Percentiles rank a stretch among this genome's conserved stretches.
phyloP scores from a whole-genome alignment of 1,140 invertebrate genomes.

The Prorops nasuta region DNA sequence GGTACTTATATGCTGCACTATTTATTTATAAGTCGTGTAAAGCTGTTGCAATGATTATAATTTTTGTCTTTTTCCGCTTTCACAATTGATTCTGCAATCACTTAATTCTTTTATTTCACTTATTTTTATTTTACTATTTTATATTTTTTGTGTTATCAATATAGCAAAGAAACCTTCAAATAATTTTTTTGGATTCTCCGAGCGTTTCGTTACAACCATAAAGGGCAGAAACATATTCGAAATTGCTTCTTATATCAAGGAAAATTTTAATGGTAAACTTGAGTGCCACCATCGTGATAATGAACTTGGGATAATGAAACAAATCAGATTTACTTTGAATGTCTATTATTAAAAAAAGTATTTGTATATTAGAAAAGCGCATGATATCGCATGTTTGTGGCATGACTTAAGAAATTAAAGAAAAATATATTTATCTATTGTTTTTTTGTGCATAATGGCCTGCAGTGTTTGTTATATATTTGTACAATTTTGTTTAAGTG shows the following conservation, averaged over 20 bases:
- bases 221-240: conserved; percentile 57
- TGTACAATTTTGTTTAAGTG: background rate
- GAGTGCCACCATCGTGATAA: background rate
- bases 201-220: conserved; percentile 54
- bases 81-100: conserved; percentile 5
- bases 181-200: conserved; percentile 53
- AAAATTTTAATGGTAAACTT: conserved; percentile 57
- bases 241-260: conserved; percentile 58
- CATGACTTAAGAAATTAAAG: background rate
- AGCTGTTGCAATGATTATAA: background rate
- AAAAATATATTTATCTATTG: background rate
- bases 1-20: conserved; percentile 29
- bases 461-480: background rate
- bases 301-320: background rate
- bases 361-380: background rate
- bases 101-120: background rate
- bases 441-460: background rate
- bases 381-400: too few relatives aligned
- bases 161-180: conserved; percentile 48
- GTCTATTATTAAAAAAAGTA: background rate
- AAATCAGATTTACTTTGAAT: background rate
- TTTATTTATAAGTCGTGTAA: conserved; percentile 28
- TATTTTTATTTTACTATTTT: conserved; percentile 12
- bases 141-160: conserved; percentile 41
- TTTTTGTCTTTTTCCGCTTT: background rate